phyloP scores from a whole-genome alignment of 2,888 invertebrate genomes.

The Melieria omissa region DNA sequence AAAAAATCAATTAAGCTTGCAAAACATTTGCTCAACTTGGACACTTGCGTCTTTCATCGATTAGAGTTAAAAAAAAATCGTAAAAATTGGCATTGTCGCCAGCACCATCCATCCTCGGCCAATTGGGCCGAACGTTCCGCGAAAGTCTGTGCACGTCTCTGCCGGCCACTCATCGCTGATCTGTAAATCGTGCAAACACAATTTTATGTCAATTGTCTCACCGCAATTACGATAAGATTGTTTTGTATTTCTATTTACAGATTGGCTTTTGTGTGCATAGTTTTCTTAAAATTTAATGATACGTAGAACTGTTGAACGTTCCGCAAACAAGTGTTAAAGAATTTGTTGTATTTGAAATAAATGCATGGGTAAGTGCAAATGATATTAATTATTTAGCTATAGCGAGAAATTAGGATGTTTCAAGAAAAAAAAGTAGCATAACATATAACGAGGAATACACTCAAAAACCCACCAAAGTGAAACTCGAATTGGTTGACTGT shows the following conservation, averaged over 20 bases:
- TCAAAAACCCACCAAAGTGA: too few relatives aligned
- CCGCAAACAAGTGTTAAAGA: background rate
- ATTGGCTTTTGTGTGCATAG: slow-evolving; percentile 3
- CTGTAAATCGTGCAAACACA: slow-evolving; percentile 26
- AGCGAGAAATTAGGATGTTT: slow-evolving; percentile 12
- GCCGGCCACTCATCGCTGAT: background rate
- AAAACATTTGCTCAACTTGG: too few relatives aligned
- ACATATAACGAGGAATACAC: too few relatives aligned
- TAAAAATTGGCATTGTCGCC: too few relatives aligned
- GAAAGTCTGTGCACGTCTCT: too few relatives aligned
- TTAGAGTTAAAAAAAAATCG: too few relatives aligned
- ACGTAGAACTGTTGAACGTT: background rate
- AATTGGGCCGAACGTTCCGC: too few relatives aligned
- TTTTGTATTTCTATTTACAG: slow-evolving; percentile 32
- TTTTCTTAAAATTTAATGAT: background rate
- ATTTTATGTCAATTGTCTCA: slow-evolving; percentile 19
- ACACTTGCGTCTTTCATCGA: too few relatives aligned
- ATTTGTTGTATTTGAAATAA: slow-evolving; percentile 24
- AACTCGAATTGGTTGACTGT: too few relatives aligned
- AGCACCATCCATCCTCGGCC: too few relatives aligned
- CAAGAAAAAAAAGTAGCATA: background rate
- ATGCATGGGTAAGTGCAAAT: slow-evolving; percentile 47
- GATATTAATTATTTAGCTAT: slow-evolving; percentile 23
- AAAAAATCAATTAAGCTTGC: too few relatives aligned
- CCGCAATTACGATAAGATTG: slow-evolving; percentile 18